Evolutionary conservation across 2,888 invertebrate species (phyloP).

Genomic region (Blera fallax): DNA sequence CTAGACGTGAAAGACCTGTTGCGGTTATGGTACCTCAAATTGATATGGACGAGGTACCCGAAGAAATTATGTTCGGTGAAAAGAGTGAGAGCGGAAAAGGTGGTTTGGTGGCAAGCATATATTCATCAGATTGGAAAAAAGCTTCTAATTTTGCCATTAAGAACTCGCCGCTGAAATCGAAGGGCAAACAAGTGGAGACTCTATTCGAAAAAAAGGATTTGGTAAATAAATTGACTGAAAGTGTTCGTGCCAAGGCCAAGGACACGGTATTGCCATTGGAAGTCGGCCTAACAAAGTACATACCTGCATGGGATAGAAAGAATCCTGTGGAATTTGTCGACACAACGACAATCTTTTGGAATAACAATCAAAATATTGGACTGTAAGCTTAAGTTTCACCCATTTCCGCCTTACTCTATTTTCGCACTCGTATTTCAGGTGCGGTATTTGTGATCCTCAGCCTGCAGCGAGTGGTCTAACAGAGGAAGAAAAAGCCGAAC

Average conservation of each 20-base stretch:
- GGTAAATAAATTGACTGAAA: conserved; percentile 22
- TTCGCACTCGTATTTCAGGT: conserved; percentile 18
- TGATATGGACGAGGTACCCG: conserved; percentile 67
- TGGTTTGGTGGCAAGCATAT: conserved; percentile 70
- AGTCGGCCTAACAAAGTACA: conserved; percentile 43
- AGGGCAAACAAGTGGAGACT: background rate
- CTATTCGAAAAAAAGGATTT: conserved; percentile 34
- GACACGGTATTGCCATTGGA: conserved; percentile 31
- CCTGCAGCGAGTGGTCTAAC: conserved; percentile 5
- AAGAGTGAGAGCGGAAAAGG: conserved; percentile 9
- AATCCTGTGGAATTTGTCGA: conserved; percentile 63
- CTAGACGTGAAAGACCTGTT: conserved; percentile 56
- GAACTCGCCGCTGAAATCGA: conserved; percentile 42
- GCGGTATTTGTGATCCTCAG: conserved; percentile 43
- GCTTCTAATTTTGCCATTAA: conserved; percentile 5
- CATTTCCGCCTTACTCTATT: background rate
- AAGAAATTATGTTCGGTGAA: conserved; percentile 65
- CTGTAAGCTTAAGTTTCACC: conserved; percentile 18
- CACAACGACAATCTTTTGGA: conserved; percentile 65
- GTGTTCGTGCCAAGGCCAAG: background rate
- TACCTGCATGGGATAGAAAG: conserved; percentile 58
- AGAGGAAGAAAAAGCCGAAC: conserved; percentile 37
- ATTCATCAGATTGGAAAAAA: conserved; percentile 73
- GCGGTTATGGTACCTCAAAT: conserved; percentile 73
- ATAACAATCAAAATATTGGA: conserved; percentile 32